These are phyloP conservation scores for Hemitrygon akajei DNA, from an alignment of 2,797 vertebrate species.

Conservation along the genomic window DNA sequence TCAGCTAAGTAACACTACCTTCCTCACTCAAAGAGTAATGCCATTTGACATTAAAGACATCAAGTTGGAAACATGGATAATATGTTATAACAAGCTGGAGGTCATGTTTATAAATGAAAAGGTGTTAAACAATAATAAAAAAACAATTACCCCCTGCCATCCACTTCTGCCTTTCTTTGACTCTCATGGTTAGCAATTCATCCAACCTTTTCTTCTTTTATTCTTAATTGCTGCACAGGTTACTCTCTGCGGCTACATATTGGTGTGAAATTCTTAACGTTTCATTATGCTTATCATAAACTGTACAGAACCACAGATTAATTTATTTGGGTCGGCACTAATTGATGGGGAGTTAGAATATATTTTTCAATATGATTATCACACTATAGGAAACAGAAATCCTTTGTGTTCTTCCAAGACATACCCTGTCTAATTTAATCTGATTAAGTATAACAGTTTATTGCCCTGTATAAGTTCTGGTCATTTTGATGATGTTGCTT, in stretches of 20 bases:
- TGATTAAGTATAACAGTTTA: not conserved
- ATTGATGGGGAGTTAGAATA: not conserved
- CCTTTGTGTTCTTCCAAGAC: not conserved
- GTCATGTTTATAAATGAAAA: too few species aligned
- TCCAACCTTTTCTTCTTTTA: not conserved
- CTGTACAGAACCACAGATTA: not conserved
- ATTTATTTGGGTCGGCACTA: not conserved
- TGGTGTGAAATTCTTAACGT: not conserved
- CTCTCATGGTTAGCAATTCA: not conserved
- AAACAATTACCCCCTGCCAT: too few species aligned
- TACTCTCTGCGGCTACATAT: not conserved
- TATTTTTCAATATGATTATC: not conserved
- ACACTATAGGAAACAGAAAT: not conserved
- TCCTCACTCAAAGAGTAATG: not conserved
- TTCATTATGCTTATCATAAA: not conserved
- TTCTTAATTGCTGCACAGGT: too few species aligned
- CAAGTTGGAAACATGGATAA: too few species aligned
- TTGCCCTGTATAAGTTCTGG: not conserved
- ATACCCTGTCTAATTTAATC: not conserved
- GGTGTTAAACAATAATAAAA: too few species aligned
- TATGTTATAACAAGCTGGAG: too few species aligned
- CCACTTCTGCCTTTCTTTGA: not conserved
- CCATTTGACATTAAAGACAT: too few species aligned
- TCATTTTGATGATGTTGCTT: constrained; percentile 1
- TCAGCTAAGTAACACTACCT: not conserved